Percentiles rank a stretch among this genome's conserved stretches.
phyloP scores from a whole-genome alignment of 2,888 invertebrate genomes.

The Tenthredo livida region DNA sequence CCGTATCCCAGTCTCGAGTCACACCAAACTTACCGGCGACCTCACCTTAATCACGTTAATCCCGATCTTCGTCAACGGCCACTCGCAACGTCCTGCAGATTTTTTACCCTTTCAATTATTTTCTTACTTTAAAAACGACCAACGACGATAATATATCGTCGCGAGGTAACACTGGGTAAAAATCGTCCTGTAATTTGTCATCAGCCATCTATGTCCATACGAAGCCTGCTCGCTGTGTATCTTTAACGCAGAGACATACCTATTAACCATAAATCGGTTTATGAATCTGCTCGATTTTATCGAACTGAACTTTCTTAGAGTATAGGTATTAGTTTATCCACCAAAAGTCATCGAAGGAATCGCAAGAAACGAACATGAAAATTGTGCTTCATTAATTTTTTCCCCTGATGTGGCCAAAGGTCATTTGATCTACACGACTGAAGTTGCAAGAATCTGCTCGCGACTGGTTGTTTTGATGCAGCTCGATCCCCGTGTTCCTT shows the following conservation, averaged over 20 bases:
- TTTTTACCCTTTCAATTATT: neutral
- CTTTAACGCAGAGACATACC: neutral
- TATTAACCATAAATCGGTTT: neutral
- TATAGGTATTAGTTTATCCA: neutral
- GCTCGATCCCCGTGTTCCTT: neutral
- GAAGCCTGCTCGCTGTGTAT: neutral
- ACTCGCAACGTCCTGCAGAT: neutral
- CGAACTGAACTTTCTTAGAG: neutral
- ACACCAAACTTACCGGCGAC: slow-evolving; percentile 29
- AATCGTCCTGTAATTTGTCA: slow-evolving; percentile 3
- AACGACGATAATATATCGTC: slow-evolving; percentile 5
- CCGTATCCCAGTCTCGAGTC: slow-evolving; percentile 44
- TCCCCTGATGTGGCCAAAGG: neutral
- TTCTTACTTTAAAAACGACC: neutral
- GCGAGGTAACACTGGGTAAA: neutral
- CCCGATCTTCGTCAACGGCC: slow-evolving; percentile 24
- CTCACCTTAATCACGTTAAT: slow-evolving; percentile 34
- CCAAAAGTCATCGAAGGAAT: neutral
- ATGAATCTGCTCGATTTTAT: neutral
- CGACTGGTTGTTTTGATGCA: neutral
- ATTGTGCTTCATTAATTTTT: neutral
- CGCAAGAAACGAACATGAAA: neutral
- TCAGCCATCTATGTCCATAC: neutral
- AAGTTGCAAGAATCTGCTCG: neutral
- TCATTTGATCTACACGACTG: neutral